These are phyloP conservation scores for Euura saliciscinereae DNA, from an alignment of 1,140 invertebrate genomes.

Conservation along the genomic window DNA sequence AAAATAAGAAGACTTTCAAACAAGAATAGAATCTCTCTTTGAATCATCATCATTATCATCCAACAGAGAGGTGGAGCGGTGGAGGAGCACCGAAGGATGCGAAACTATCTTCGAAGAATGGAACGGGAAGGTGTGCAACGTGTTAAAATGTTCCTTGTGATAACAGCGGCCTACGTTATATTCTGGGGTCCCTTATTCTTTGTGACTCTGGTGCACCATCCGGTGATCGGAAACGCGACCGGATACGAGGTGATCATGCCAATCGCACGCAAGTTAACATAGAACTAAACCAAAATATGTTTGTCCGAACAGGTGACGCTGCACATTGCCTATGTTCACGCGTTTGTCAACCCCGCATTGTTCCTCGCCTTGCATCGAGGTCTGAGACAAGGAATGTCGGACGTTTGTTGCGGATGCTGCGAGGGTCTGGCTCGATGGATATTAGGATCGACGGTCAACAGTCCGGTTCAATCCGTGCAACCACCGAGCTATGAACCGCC, in stretches of 20 bases:
- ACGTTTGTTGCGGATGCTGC: slow-evolving; percentile 76
- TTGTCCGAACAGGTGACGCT: slow-evolving; percentile 71
- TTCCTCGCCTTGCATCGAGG: slow-evolving; percentile 81
- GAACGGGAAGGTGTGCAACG: slow-evolving; percentile 78
- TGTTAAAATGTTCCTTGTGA: slow-evolving; percentile 85
- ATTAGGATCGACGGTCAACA: slow-evolving; percentile 56
- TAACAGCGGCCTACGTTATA: slow-evolving; percentile 82
- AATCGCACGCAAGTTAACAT: no score
- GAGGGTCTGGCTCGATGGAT: slow-evolving; percentile 69
- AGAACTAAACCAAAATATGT: no score
- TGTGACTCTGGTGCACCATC: slow-evolving; percentile 78
- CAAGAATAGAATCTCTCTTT: no score
- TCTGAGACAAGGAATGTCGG: slow-evolving; percentile 71
- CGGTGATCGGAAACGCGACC: slow-evolving; percentile 71
- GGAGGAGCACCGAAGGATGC: slow-evolving; percentile 77
- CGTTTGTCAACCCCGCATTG: slow-evolving; percentile 82
- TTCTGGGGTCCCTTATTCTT: slow-evolving; percentile 91
- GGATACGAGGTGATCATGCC: slow-evolving; percentile 75
- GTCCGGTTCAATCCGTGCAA: slow-evolving; percentile 51
- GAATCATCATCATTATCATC: neutral
- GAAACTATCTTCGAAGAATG: slow-evolving; percentile 78
- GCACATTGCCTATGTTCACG: slow-evolving; percentile 87
- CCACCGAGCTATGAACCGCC: slow-evolving; percentile 39
- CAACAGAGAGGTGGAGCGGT: slow-evolving; percentile 59
- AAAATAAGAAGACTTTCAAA: no score